Base-by-base conservation (phyloP, 2,888 invertebrate genomes). In the Epistrophe eligans region DNA sequence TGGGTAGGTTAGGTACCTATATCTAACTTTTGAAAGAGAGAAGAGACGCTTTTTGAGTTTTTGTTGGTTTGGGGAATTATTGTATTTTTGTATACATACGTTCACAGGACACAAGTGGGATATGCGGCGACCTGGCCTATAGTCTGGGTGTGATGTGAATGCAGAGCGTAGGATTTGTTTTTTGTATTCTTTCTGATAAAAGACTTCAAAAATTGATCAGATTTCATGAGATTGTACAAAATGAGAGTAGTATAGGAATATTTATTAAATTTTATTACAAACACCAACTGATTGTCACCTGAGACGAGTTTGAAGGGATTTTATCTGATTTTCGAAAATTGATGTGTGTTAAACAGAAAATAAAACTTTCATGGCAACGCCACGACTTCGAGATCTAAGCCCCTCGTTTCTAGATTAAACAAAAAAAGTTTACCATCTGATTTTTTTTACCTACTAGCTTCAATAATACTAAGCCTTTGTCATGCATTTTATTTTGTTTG, bases 1-100 rank as follows among this genome's bases (percentile, higher is more conserved):
- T 76, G 67, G 74, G 66, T n/a, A n/a, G n/a, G n/a, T n/a, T n/a
- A n/a, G n/a, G n/a, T 57, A 24, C 6, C 15, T 32, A 32, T 8
- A 32, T 8, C 9, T n/a, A 19, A 38, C 32, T 19, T 13, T 38
- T 60, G 17, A 38, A 17, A 60, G 35, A 8, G 45, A 17, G 35
- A 17, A 17, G 17, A 11, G 58, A 60, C 40, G 15, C 11, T 17
- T 19, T 19, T 19, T 19, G 9, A 55, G 9, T 28, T 55, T 28
- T 55, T 55, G 1, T 7, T 38, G 19, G 57, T 15, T 32, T n/a
- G n/a, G 55, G 55, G 9, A 55, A 28, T 55, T 15, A 32, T 55
- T 32, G 15, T 32, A n/a, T n/a, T 8, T 55, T 32, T 32, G 11
- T 32, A 4, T 8, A 15, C 28, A 1, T 8, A 15, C 15, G 55